Percentiles rank a stretch among this genome's conserved stretches.
These are phyloP conservation scores for Corydoras sp. DNA, from an alignment of 2,113 vertebrate genomes.

Conservation along the genomic window DNA sequence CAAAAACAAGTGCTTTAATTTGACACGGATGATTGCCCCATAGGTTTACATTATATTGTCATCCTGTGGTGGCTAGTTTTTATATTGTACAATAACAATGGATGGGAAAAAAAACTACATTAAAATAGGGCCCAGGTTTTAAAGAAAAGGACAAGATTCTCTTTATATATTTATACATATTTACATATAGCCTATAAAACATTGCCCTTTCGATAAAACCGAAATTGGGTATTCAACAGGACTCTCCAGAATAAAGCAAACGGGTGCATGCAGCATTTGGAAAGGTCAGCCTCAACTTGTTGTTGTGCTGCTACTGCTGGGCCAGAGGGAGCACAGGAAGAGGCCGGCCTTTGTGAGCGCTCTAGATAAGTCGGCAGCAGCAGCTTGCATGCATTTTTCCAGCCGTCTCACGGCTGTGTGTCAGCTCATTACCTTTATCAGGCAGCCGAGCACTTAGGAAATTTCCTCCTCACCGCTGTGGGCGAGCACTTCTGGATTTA, in stretches of 20 bases:
- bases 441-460: slow-evolving; percentile 21
- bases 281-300: slow-evolving; percentile 38
- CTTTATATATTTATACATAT: no score
- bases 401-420: slow-evolving; percentile 30
- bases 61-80: no score
- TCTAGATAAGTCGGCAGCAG: slow-evolving; percentile 36
- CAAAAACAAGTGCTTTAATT: no score
- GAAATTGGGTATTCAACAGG: slow-evolving; percentile 16
- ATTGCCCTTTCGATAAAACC: slow-evolving; percentile 15
- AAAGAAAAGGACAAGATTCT: no score
- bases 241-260: slow-evolving; percentile 28
- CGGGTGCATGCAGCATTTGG: slow-evolving; percentile 34
- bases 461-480: slow-evolving; percentile 26
- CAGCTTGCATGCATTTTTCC: slow-evolving; percentile 27
- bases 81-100: no score
- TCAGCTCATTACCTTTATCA: slow-evolving; percentile 44
- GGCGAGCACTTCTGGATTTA: slow-evolving; percentile 11
- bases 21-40: no score
- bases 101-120: no score
- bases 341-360: slow-evolving; percentile 40
- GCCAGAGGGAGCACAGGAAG: slow-evolving; percentile 31
- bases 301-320: slow-evolving; percentile 31
- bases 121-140: no score
- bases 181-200: background rate
- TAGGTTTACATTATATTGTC: no score